Conservation (phyloP, 2,888 invertebrate genomes). For the Caenorhabditis afra region DNA sequence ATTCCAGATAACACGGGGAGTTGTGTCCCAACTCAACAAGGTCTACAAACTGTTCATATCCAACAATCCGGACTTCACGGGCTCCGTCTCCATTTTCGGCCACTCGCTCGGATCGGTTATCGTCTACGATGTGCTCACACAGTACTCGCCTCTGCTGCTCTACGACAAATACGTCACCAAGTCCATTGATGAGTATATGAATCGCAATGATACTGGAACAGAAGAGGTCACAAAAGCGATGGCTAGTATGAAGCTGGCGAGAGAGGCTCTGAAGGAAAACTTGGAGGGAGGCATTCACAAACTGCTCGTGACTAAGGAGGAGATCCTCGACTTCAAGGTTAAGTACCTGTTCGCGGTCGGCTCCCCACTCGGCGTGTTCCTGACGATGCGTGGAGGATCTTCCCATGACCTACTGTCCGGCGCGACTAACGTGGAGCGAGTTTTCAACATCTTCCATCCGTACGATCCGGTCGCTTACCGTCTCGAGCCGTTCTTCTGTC, state of each 20-base stretch:
- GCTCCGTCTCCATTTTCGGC: slow-evolving; percentile 85
- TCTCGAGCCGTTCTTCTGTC: slow-evolving; percentile 77
- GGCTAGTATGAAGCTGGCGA: slow-evolving; percentile 50
- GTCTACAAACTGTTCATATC: slow-evolving; percentile 85
- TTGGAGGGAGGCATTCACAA: slow-evolving; percentile 72
- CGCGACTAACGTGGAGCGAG: slow-evolving; percentile 68
- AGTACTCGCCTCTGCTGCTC: slow-evolving; percentile 83
- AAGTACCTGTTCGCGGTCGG: slow-evolving; percentile 79
- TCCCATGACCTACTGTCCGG: slow-evolving; percentile 49
- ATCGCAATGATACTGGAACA: slow-evolving; percentile 32
- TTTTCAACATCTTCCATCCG: slow-evolving; percentile 78
- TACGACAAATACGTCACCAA: slow-evolving; percentile 82
- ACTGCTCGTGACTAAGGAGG: slow-evolving; percentile 70
- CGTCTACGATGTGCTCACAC: slow-evolving; percentile 84
- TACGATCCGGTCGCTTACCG: slow-evolving; percentile 79
- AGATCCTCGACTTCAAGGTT: slow-evolving; percentile 74
- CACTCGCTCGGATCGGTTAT: slow-evolving; percentile 86
- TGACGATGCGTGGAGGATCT: slow-evolving; percentile 78
- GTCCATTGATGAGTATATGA: slow-evolving; percentile 73
- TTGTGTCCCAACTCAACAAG: slow-evolving; percentile 85
- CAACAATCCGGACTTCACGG: slow-evolving; percentile 85
- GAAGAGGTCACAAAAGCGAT: slow-evolving; percentile 38
- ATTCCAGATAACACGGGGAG: slow-evolving; percentile 84
- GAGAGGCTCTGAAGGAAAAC: slow-evolving; percentile 61
- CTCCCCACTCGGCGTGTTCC: slow-evolving; percentile 78